phyloP scores from a whole-genome alignment of 2,888 invertebrate genomes.

The Clivina fossor region DNA sequence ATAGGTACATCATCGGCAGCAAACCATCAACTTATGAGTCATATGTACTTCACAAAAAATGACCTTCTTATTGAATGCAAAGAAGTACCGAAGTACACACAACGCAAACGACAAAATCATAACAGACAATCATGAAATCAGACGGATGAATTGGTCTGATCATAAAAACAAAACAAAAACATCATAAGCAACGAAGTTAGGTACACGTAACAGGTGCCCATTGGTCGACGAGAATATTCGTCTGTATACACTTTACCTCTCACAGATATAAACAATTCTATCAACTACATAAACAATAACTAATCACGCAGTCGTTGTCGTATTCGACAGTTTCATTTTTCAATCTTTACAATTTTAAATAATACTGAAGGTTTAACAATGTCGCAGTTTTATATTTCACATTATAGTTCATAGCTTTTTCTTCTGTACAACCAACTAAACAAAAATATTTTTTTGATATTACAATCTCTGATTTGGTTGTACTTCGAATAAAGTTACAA shows the following conservation, averaged over 20 bases:
- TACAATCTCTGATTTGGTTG: too few relatives aligned
- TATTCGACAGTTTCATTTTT: conserved; percentile 24
- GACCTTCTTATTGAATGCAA: conserved; percentile 2
- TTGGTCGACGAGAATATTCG: conserved; percentile 1
- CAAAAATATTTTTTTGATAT: too few relatives aligned
- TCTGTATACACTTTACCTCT: conserved; percentile 17
- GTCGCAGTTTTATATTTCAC: too few relatives aligned
- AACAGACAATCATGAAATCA: conserved; percentile 21
- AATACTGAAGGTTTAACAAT: too few relatives aligned
- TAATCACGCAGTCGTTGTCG: conserved; percentile 23
- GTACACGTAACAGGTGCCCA: conserved; percentile 29
- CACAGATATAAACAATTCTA: conserved; percentile 34
- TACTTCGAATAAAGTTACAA: too few relatives aligned
- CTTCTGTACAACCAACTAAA: too few relatives aligned
- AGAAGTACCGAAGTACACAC: conserved; percentile 5
- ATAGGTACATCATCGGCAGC: conserved; percentile 33
- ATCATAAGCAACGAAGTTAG: conserved; percentile 32
- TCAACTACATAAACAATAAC: conserved; percentile 31
- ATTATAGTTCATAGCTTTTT: too few relatives aligned
- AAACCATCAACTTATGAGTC: conserved; percentile 27
- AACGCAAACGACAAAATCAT: conserved; percentile 21
- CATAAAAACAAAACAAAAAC: conserved; percentile 11
- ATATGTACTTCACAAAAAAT: too few relatives aligned
- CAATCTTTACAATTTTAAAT: conserved; percentile 24
- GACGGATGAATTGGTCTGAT: conserved; percentile 19